Evolutionary conservation across 2,113 vertebrate species (phyloP).

Genomic region (Beaufortia kweichowensis): DNA sequence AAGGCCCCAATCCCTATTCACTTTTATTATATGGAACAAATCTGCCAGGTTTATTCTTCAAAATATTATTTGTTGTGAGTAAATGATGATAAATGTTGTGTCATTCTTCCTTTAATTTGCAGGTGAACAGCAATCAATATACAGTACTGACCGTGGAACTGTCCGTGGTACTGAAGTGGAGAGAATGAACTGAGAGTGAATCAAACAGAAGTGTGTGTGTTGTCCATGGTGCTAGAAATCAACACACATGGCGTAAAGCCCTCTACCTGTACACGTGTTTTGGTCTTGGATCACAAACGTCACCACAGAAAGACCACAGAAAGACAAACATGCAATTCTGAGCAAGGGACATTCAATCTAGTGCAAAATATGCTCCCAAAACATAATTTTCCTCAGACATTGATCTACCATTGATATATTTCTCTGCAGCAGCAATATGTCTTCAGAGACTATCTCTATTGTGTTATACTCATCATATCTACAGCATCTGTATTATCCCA

Average conservation of each 20-base stretch:
- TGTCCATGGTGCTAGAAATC: conserved; percentile 21
- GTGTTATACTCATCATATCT: conserved; percentile 7
- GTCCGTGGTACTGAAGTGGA: conserved; percentile 25
- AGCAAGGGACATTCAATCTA: neutral
- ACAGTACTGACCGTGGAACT: neutral
- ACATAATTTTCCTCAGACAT: neutral
- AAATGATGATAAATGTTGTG: too few relatives aligned
- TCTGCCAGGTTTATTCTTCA: too few relatives aligned
- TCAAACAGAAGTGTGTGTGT: neutral
- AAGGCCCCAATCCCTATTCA: too few relatives aligned
- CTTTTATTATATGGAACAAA: too few relatives aligned
- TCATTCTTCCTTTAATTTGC: neutral
- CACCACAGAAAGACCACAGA: neutral
- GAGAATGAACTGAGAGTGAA: neutral
- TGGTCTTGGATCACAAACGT: neutral
- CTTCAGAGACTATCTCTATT: neutral
- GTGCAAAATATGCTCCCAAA: neutral
- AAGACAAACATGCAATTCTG: neutral
- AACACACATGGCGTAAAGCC: neutral
- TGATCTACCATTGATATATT: neutral
- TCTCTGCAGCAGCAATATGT: neutral
- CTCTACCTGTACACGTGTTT: neutral
- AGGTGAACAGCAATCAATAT: neutral
- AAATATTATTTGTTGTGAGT: too few relatives aligned
- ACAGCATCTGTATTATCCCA: conserved; percentile 14